These are phyloP conservation scores for Pristionchus fissidentatus DNA, from an alignment of 2,888 invertebrate genomes.

Conservation along the genomic window DNA sequence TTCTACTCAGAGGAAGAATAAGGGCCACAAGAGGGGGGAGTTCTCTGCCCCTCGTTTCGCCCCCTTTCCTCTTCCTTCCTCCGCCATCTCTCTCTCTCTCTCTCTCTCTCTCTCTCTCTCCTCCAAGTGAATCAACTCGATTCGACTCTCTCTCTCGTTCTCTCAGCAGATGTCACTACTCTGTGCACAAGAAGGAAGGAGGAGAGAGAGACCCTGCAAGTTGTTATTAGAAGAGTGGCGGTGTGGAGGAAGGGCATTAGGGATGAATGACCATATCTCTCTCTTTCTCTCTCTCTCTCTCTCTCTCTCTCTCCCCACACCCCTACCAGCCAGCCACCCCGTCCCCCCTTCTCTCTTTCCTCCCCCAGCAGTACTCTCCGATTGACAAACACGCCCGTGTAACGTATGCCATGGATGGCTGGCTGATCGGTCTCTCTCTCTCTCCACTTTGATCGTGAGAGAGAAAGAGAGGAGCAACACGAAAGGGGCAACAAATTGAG, in stretches of 20 bases:
- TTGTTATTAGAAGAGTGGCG: no score
- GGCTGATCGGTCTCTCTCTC: not conserved
- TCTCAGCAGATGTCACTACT: no score
- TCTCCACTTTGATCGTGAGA: not conserved
- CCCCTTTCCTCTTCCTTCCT: constrained; percentile 1
- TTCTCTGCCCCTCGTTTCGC: not conserved
- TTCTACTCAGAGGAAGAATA: not conserved
- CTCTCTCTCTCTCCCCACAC: not conserved
- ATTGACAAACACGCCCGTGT: constrained; percentile 14
- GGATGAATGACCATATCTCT: no score
- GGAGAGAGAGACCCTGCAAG: no score
- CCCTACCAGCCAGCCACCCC: no score
- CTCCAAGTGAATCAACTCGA: not conserved
- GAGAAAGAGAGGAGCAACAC: not conserved
- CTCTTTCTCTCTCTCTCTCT: not conserved
- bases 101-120: not conserved
- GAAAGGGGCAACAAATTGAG: not conserved
- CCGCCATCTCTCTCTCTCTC: not conserved
- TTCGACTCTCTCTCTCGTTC: not conserved
- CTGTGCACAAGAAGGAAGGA: no score
- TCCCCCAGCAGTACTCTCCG: not conserved
- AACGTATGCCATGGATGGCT: not conserved
- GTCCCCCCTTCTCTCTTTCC: not conserved
- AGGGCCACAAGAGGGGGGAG: not conserved
- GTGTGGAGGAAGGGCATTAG: no score